Conservation (phyloP, 2,113 vertebrate genomes). For the Lagopus leucura region DNA sequence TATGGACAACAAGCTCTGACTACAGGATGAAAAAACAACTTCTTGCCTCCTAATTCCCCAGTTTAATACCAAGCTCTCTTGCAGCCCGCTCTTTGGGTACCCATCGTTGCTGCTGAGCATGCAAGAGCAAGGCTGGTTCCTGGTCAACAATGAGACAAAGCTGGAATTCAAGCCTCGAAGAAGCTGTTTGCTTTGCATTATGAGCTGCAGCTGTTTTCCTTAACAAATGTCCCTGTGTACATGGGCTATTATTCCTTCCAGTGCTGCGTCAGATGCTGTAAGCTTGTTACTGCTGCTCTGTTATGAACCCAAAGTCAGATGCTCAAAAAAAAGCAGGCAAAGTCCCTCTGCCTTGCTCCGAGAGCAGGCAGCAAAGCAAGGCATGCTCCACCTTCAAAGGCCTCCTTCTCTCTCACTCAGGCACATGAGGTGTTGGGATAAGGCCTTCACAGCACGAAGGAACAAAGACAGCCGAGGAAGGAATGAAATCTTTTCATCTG, state of each 20-base stretch:
- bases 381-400: background rate
- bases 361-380: background rate
- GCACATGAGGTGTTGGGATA: background rate
- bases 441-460: background rate
- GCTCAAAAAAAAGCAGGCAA: background rate
- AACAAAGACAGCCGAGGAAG: background rate
- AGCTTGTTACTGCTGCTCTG: background rate
- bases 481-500: background rate
- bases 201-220: background rate
- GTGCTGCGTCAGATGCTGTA: background rate
- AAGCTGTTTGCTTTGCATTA: background rate
- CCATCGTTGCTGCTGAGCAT: background rate
- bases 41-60: background rate
- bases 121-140: background rate
- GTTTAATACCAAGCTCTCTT: background rate
- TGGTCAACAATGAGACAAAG: conserved; percentile 15
- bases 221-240: conserved; percentile 41
- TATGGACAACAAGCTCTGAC: background rate
- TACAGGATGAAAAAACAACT: background rate
- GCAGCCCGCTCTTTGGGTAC: background rate
- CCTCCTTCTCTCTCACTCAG: background rate
- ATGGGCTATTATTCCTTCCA: background rate
- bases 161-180: background rate
- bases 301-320: background rate
- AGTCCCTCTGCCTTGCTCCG: background rate